phyloP scores from a whole-genome alignment of 2,797 vertebrate species.

The Gastrophryne carolinensis region DNA sequence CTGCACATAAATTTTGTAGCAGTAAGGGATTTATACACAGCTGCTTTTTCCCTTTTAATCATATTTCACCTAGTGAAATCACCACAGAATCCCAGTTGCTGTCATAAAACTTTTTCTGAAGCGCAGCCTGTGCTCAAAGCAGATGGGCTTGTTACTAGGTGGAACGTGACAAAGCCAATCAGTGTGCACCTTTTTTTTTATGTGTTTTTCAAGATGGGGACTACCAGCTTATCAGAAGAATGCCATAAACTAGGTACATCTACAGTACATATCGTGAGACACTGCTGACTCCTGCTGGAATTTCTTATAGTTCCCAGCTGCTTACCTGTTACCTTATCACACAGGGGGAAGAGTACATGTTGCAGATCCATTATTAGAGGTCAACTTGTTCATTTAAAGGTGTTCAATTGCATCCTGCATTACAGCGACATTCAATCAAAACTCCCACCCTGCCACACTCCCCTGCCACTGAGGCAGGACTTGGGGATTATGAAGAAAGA shows the following conservation, averaged over 20 bases:
- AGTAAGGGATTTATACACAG: constrained; percentile 37
- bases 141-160: constrained; percentile 35
- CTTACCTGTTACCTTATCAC: too few species aligned
- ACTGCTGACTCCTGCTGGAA: too few species aligned
- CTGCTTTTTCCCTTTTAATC: constrained; percentile 48
- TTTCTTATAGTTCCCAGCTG: too few species aligned
- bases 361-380: too few species aligned
- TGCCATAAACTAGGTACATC: background rate
- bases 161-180: background rate
- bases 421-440: too few species aligned
- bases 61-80: constrained; percentile 19
- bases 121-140: constrained; percentile 1
- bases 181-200: background rate
- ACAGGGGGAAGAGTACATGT: too few species aligned
- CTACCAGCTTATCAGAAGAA: background rate
- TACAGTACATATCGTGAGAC: too few species aligned
- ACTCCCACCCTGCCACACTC: too few species aligned
- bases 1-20: constrained; percentile 48
- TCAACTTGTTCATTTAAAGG: too few species aligned
- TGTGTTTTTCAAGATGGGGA: background rate
- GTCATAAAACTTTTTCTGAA: background rate
- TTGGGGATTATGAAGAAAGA: too few species aligned
- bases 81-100: constrained; percentile 10
- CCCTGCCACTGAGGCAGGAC: too few species aligned
- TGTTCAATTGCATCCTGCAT: too few species aligned